phyloP scores from a whole-genome alignment of 1,140 invertebrate species.

The Nephotettix cincticeps region DNA sequence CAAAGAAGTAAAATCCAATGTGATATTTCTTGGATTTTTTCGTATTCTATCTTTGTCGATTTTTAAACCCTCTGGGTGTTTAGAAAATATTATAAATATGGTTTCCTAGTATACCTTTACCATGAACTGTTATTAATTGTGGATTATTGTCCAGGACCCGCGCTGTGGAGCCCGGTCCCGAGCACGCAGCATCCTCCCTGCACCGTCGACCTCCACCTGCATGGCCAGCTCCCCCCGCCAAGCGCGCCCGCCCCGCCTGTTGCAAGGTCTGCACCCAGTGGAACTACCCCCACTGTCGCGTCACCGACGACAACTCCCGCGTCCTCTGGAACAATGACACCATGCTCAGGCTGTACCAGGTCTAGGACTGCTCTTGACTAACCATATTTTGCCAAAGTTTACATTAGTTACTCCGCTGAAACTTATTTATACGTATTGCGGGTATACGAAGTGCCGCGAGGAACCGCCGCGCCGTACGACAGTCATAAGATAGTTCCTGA shows the following conservation, averaged over 20 bases:
- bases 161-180: slow-evolving; percentile 29
- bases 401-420: slow-evolving; percentile 16
- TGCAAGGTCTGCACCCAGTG: slow-evolving; percentile 31
- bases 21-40: too few species aligned
- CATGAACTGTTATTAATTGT: too few species aligned
- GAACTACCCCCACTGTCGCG: slow-evolving; percentile 31
- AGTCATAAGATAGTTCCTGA: slow-evolving; percentile 30
- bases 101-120: too few species aligned
- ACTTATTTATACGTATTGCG: slow-evolving; percentile 24
- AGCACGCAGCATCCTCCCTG: slow-evolving; percentile 23
- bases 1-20: too few species aligned
- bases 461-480: slow-evolving; percentile 16
- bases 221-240: slow-evolving; percentile 8
- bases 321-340: slow-evolving; percentile 37
- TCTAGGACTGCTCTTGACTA: slow-evolving; percentile 22
- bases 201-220: slow-evolving; percentile 12
- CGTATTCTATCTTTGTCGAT: too few species aligned
- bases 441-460: slow-evolving; percentile 22
- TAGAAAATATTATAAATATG: too few species aligned
- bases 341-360: slow-evolving; percentile 34
- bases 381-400: slow-evolving; percentile 25
- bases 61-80: too few species aligned
- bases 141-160: too few species aligned
- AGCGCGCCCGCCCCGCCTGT: slow-evolving; percentile 8
- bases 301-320: slow-evolving; percentile 31